Conservation (phyloP, 2,888 invertebrate genomes). For the Apamea crenata region DNA sequence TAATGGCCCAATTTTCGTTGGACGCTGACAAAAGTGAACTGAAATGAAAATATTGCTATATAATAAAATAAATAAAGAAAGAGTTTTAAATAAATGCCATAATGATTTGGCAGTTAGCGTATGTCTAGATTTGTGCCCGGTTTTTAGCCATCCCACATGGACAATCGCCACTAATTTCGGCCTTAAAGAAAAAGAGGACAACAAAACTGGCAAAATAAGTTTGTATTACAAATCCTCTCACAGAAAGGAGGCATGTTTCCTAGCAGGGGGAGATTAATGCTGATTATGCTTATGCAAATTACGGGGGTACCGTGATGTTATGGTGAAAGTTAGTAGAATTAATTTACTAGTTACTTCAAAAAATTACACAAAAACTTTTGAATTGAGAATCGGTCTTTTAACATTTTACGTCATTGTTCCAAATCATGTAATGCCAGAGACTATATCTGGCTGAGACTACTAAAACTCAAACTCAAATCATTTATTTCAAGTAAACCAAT, state of each 20-base stretch:
- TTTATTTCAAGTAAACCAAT: too few relatives aligned
- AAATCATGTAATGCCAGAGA: too few relatives aligned
- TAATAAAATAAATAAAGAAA: background rate
- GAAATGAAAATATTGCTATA: background rate
- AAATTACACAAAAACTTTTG: background rate
- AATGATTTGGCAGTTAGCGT: background rate
- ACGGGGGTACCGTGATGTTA: too few relatives aligned
- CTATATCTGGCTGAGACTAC: too few relatives aligned
- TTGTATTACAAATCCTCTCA: too few relatives aligned
- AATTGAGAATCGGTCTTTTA: background rate
- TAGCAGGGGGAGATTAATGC: too few relatives aligned
- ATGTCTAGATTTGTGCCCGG: background rate
- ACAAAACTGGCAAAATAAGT: background rate
- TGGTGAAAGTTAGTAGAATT: background rate
- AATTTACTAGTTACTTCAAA: background rate
- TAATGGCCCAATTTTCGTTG: constrained; percentile 25
- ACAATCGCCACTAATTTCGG: background rate
- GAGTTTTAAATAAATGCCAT: background rate
- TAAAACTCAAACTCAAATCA: too few relatives aligned
- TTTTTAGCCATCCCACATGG: too few relatives aligned
- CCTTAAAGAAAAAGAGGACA: too few relatives aligned
- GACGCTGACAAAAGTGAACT: background rate
- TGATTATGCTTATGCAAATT: background rate
- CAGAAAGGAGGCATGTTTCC: too few relatives aligned
- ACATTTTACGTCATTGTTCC: too few relatives aligned